Percentiles rank a stretch among this genome's conserved stretches.
These are phyloP conservation scores for Nemotelus nigrinus DNA, from an alignment of 2,888 invertebrate species.

Conservation along the genomic window DNA sequence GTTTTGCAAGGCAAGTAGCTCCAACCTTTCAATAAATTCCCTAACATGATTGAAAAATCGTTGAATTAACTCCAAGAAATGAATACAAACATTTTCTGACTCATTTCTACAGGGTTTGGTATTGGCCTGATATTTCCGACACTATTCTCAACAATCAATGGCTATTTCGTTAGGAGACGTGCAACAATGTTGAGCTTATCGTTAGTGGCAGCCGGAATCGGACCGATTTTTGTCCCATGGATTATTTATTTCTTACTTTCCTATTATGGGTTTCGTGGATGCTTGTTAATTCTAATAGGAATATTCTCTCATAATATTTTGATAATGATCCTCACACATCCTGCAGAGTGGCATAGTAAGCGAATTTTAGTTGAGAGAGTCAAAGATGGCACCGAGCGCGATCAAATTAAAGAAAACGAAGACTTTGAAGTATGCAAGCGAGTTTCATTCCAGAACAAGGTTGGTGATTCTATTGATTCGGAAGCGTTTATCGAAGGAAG, in stretches of 20 bases:
- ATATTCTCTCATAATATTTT: constrained; percentile 74
- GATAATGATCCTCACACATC: constrained; percentile 78
- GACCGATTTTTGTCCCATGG: constrained; percentile 75
- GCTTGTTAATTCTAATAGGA: constrained; percentile 73
- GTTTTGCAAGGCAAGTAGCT: constrained; percentile 68
- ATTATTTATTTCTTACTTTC: constrained; percentile 71
- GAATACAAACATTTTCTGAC: neutral
- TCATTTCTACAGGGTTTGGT: constrained; percentile 69
- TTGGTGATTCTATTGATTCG: neutral
- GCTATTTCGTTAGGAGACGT: constrained; percentile 76
- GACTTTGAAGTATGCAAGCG: neutral
- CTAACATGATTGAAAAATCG: neutral
- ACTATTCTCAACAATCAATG: constrained; percentile 77
- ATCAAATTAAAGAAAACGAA: neutral
- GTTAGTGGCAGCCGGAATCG: constrained; percentile 76
- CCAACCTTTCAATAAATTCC: constrained; percentile 52
- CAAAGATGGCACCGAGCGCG: constrained; percentile 56
- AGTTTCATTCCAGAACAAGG: neutral
- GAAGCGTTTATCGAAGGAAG: constrained; percentile 53
- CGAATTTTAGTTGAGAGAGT: constrained; percentile 62
- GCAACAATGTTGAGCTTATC: constrained; percentile 79
- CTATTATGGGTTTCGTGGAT: constrained; percentile 76
- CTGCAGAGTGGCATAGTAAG: constrained; percentile 77
- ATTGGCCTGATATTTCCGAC: constrained; percentile 79
- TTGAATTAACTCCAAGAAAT: neutral